phyloP scores from a whole-genome alignment of 1,140 invertebrate species.

The fruit fly (Drosophila melanogaster) region Release_6_plus_ISO1_MT NC_004354.4:4759001-4759500 shows the following conservation, averaged over 20 bases:
- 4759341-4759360: not conserved
- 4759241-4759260: not conserved
- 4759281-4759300: not conserved
- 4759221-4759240: no score
- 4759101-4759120: not conserved
- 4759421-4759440: not conserved
- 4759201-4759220: no score
- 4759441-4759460: conserved; percentile 16
- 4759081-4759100: not conserved
- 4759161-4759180: not conserved
- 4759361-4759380: not conserved
- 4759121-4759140: not conserved
- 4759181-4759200: no score
- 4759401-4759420: conserved; percentile 1
- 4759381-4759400: conserved; percentile 8
- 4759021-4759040: conserved; percentile 21
- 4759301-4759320: not conserved
- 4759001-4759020: not conserved
- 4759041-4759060: conserved; percentile 17
- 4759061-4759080: not conserved
- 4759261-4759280: no score
- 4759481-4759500: conserved; percentile 74
- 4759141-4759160: no score
- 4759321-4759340: conserved; percentile 10
- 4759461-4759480: conserved; percentile 44